Evolutionary conservation across 2,888 invertebrate species (phyloP), one percentile per base, ranked within the genome.

Genomic region (Sarcophaga carnaria): DNA sequence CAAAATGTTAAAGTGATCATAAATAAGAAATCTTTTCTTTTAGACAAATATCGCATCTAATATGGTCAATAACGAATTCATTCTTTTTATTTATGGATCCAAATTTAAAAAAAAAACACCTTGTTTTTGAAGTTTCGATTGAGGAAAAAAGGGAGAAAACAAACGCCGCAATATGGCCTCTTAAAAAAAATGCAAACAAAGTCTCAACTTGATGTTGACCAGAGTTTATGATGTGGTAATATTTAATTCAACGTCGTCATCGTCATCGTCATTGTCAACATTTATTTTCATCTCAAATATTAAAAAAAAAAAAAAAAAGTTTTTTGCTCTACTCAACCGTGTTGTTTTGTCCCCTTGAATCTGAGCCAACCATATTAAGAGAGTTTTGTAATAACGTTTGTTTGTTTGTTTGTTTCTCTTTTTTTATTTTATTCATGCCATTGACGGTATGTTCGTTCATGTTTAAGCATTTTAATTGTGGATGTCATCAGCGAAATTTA

Each of bases 401-500:
- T 25, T 22, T 25, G 22, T 64, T 22, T 64, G 22, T 22, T 25
- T 63, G 22, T 64, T 64, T 64, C 12, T 12, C 12, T 25, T 64
- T 64, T 64, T 27, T 64, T 10, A 64, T 27, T 37, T n/a, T 37
- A 0, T 12, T 27, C 64, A 64, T 64, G 12, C 6, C 25, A 25
- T 25, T 5, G 12, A 12, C 17, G 54, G 54, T 12, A 37, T 37
- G 54, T 54, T 4, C 63, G 79, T 80, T 75, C 84, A 84, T 84
- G 84, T 76, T 71, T 64, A 22, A 80, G 80, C 84, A 84, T 84
- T 80, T 84, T 84, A 80, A 84, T 80, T 76, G 76, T 76, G 80
- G 71, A 84, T 84, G 80, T 80, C 84, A 80, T 76, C 84, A 71
- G n/a, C 10, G 37, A 37, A 37, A 37, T 37, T 37, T 37, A 37